These are phyloP conservation scores for Euwallacea similis DNA, from an alignment of 1,140 invertebrate species.

Conservation along the genomic window DNA sequence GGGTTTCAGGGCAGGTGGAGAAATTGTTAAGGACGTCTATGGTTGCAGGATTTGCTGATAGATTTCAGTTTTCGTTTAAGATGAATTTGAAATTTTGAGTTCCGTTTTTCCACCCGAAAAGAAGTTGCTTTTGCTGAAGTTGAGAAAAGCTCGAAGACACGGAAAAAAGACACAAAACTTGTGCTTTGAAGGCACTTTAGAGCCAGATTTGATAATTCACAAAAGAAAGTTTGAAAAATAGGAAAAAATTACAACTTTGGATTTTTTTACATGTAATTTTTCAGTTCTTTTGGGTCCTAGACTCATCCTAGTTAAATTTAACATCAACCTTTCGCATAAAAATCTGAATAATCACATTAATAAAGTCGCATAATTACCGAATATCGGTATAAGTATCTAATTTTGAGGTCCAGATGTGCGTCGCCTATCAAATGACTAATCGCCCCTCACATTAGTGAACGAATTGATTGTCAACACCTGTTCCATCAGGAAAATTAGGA, in stretches of 20 bases:
- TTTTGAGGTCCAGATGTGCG: background rate
- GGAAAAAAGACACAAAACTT: background rate
- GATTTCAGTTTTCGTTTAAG: background rate
- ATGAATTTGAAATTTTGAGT: too few relatives aligned
- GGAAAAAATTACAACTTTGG: too few relatives aligned
- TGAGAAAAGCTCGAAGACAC: too few relatives aligned
- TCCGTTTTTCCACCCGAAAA: too few relatives aligned
- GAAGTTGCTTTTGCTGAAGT: too few relatives aligned
- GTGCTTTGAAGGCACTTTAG: background rate
- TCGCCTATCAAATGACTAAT: background rate
- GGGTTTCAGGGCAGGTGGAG: background rate
- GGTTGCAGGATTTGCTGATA: background rate
- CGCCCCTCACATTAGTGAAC: background rate
- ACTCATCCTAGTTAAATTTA: background rate
- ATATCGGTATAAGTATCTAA: background rate
- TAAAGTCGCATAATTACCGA: background rate
- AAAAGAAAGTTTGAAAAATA: too few relatives aligned
- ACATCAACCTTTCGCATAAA: background rate
- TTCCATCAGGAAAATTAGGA: background rate
- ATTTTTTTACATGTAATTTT: background rate
- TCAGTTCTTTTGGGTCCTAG: background rate
- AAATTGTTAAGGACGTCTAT: background rate
- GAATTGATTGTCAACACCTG: background rate
- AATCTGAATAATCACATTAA: conserved; percentile 5
- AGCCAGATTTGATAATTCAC: too few relatives aligned